Base-by-base conservation (phyloP, 2,888 invertebrate species). In the Syritta pipiens region DNA sequence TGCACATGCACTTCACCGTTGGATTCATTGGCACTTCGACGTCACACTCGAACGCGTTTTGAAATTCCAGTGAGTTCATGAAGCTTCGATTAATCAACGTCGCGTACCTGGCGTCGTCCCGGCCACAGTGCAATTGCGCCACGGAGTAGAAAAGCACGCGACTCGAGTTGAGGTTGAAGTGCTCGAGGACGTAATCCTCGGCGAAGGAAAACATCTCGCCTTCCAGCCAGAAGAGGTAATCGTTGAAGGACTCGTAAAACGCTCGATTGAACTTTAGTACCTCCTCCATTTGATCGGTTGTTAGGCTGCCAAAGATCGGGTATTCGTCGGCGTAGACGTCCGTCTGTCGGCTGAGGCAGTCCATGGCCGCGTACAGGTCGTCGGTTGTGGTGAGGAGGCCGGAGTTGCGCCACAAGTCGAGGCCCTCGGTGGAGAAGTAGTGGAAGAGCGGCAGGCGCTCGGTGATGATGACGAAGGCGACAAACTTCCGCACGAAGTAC, bases 151-250 rank as follows among this genome's bases (percentile, higher is more conserved):
- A 87, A 44, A 87, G 67, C 17, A 87, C 82, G 0, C 83, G 84
- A 5, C 77, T 82, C 3, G 86, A 82, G 26, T 85, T 82, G 59
- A 88, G 59, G 3, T 84, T 81, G 17, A 86, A 87, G 62, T 84
- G 84, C 14, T 87, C 82, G 48, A 87, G 75, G 1, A 87, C 84
- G 55, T 84, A 85, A 62, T 85, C 84, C 53, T 87, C 87, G 22
- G 88, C 87, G 48, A 87, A 87, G 1, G 84, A 82, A 32, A 87
- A 87, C 14, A 83, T 83, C 40, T 88, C 87, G 55, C 88, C 86
- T 55, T 86, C 83, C 63, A 87, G 51, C 88, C 87, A 87, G 24
- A 88, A 87, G 10, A 81, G 81, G 62, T 87, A 87, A 7, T 87
- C 87, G 0, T 82, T 48, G 1, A 83, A 65, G 0, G 87, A 57